These are phyloP conservation scores for Sebastes elongatus DNA, from an alignment of 2,797 vertebrate genomes.

Conservation along the genomic window DNA sequence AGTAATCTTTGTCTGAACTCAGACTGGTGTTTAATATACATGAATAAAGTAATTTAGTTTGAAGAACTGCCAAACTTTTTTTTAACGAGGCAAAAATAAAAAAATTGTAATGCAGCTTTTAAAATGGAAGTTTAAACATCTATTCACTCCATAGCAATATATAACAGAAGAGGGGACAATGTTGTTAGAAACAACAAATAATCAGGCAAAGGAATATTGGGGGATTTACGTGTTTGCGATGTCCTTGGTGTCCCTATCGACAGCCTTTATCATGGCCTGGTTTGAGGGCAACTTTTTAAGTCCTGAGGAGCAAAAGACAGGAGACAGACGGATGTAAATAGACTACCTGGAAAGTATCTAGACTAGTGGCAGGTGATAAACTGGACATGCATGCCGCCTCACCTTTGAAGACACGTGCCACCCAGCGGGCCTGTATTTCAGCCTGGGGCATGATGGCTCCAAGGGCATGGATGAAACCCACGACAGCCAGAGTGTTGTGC, in stretches of 20 bases:
- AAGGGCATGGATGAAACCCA: constrained; percentile 81
- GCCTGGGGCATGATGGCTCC: constrained; percentile 82
- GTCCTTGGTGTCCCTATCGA: constrained; percentile 71
- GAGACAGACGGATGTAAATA: not conserved
- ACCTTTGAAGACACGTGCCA: constrained; percentile 81
- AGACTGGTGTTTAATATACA: not conserved
- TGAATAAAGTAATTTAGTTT: not conserved
- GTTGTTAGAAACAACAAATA: not conserved
- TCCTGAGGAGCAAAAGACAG: constrained; percentile 45
- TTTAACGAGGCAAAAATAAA: not conserved
- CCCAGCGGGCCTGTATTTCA: constrained; percentile 82
- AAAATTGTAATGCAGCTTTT: not conserved
- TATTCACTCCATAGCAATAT: not conserved
- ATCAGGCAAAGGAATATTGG: not conserved
- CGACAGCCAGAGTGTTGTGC: constrained; percentile 77
- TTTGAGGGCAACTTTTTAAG: constrained; percentile 64
- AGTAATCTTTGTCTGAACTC: not conserved
- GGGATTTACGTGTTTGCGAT: constrained; percentile 64
- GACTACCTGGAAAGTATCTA: not conserved
- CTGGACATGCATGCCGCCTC: not conserved
- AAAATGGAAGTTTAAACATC: not conserved
- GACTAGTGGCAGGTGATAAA: not conserved
- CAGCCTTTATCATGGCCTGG: constrained; percentile 68
- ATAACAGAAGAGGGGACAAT: not conserved
- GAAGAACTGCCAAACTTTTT: not conserved